Evolutionary conservation across 2,888 invertebrate species (phyloP).

Genomic region (Hofmannophila pseudospretella): DNA sequence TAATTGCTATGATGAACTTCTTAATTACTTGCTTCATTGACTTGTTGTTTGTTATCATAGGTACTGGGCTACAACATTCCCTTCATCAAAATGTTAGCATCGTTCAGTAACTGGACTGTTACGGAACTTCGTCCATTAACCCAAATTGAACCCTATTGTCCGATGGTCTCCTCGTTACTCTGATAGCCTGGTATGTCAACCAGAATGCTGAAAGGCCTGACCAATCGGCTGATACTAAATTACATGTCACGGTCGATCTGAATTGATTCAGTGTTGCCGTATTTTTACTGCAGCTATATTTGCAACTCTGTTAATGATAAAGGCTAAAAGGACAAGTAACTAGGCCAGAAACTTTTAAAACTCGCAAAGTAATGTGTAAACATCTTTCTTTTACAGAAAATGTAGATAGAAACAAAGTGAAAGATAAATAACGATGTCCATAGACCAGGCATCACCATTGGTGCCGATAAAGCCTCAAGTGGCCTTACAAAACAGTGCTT

Average conservation of each 20-base stretch:
- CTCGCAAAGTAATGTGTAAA: conserved; percentile 28
- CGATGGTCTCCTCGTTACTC: conserved; percentile 44
- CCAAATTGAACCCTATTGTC: conserved; percentile 55
- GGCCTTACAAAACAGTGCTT: conserved; percentile 63
- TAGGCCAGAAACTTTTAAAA: neutral
- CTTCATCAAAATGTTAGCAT: conserved; percentile 9
- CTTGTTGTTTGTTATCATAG: neutral
- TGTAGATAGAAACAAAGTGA: conserved; percentile 65
- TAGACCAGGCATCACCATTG: conserved; percentile 73
- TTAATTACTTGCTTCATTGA: neutral
- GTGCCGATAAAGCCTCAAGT: conserved; percentile 75
- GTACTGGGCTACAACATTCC: neutral
- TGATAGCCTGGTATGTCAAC: conserved; percentile 37
- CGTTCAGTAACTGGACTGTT: conserved; percentile 20
- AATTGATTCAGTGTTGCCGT: conserved; percentile 20
- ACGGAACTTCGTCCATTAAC: conserved; percentile 52
- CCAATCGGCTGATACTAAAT: conserved; percentile 27
- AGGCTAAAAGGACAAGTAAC: no score
- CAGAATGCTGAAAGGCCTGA: conserved; percentile 31
- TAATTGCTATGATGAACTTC: conserved; percentile 14
- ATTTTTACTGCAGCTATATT: neutral
- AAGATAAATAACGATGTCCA: conserved; percentile 67
- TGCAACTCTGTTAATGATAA: conserved; percentile 51
- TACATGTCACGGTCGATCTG: conserved; percentile 30
- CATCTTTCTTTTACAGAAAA: conserved; percentile 69